These are phyloP conservation scores for Aphodius granarius DNA, from an alignment of 2,888 invertebrate genomes.

Conservation along the genomic window DNA sequence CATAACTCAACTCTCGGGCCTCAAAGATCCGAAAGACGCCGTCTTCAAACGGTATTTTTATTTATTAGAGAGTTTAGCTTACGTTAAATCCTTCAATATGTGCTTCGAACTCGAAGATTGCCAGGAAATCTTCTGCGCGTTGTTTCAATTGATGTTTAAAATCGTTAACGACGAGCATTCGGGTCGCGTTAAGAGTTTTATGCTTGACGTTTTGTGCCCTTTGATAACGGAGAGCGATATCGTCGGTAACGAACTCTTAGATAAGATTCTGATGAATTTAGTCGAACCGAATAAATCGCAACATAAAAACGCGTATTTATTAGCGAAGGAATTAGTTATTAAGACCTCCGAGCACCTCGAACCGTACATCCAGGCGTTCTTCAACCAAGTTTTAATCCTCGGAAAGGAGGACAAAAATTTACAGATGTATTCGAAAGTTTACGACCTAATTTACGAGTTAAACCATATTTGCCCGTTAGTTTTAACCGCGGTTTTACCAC, in stretches of 20 bases:
- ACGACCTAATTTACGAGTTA: conserved; percentile 94
- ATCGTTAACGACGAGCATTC: conserved; percentile 98
- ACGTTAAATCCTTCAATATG: conserved; percentile 98
- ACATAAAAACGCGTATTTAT: conserved; percentile 83
- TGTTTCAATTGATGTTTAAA: conserved; percentile 92
- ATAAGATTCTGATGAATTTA: conserved; percentile 91
- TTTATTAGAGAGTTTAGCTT: conserved; percentile 93
- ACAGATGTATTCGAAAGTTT: conserved; percentile 81
- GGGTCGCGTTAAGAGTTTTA: conserved; percentile 93
- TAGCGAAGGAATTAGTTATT: conserved; percentile 89
- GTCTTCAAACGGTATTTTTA: conserved; percentile 98
- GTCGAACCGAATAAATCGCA: conserved; percentile 92
- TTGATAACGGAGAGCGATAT: conserved; percentile 94
- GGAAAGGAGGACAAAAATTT: conserved; percentile 86
- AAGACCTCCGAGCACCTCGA: conserved; percentile 93
- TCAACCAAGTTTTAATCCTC: conserved; percentile 92
- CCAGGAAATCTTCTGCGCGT: conserved; percentile 92
- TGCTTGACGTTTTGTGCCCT: conserved; percentile 94
- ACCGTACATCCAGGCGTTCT: conserved; percentile 96
- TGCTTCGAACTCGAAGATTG: conserved; percentile 97
- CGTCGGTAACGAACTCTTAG: conserved; percentile 90
- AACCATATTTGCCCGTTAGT: conserved; percentile 91
- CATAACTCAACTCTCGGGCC: conserved; percentile 88
- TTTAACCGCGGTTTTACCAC: conserved; percentile 85
- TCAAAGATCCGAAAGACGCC: conserved; percentile 95